These are phyloP conservation scores for Notamacropus eugenii DNA, from an alignment of 2,797 vertebrate genomes.

Conservation along the genomic window DNA sequence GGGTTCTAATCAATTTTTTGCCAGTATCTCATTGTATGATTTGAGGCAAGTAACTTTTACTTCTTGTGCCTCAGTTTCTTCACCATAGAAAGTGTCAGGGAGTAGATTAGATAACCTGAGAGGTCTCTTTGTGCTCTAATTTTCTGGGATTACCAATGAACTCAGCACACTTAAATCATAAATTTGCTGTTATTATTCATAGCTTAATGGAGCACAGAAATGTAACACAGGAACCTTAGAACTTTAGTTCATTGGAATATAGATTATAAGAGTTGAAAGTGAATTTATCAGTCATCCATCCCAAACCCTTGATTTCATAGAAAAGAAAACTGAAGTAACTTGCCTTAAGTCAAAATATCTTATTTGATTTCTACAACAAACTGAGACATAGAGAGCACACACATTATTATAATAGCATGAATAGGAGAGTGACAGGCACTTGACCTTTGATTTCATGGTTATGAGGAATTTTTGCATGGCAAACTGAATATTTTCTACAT, in stretches of 20 bases:
- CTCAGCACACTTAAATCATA: not conserved
- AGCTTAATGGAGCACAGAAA: not conserved
- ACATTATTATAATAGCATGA: not conserved
- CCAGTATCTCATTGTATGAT: not conserved
- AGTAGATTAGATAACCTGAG: not conserved
- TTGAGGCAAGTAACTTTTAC: not conserved
- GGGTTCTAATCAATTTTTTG: not conserved
- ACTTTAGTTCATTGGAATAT: not conserved
- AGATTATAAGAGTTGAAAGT: not conserved
- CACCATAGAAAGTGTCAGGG: not conserved
- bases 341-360: not conserved
- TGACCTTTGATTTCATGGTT: not conserved
- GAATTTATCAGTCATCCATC: not conserved
- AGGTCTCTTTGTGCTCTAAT: not conserved
- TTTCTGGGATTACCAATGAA: not conserved
- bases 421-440: not conserved
- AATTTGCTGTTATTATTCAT: not conserved
- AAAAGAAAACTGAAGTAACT: not conserved
- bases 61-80: conserved; percentile 11
- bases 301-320: not conserved
- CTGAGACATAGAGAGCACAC: not conserved
- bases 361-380: not conserved
- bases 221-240: not conserved
- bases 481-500: not conserved
- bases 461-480: not conserved